A percentile compares a stretch with the other conserved stretches of the same genome.
These are phyloP conservation scores for Nasua narica DNA, from an alignment of 2,797 vertebrate genomes.

Conservation along the genomic window DNA sequence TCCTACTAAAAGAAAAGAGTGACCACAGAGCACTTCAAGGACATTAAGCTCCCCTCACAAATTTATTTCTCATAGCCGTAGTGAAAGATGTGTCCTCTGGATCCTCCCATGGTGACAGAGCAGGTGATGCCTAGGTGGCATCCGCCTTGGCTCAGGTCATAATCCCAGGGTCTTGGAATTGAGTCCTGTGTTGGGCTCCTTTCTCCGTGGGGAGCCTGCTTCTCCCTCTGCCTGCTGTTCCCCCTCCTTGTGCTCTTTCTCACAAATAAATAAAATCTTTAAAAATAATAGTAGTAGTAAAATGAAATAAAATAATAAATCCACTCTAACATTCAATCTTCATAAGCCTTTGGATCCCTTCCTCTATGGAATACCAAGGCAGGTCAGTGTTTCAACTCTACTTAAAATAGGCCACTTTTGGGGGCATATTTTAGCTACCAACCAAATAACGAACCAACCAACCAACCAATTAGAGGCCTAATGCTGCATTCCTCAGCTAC, in stretches of 20 bases:
- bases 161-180: not conserved
- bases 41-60: not conserved
- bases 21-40: not conserved
- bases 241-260: not conserved
- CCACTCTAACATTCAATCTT: not conserved
- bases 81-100: not conserved
- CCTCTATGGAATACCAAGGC: not conserved
- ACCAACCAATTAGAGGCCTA: not conserved
- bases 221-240: not conserved
- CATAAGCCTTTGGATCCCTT: not conserved
- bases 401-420: not conserved
- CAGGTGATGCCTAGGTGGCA: not conserved
- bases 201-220: not conserved
- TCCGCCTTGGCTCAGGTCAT: not conserved
- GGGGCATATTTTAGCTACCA: not conserved
- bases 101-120: not conserved
- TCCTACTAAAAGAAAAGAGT: not conserved
- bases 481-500: not conserved
- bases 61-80: not conserved
- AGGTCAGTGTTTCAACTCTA: not conserved
- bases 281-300: not conserved
- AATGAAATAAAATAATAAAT: not conserved
- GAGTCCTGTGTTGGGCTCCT: not conserved
- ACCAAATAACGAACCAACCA: not conserved
- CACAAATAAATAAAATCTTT: not conserved